These are phyloP conservation scores for Centruroides sculpturatus DNA, from an alignment of 1,140 invertebrate genomes.

Conservation along the genomic window DNA sequence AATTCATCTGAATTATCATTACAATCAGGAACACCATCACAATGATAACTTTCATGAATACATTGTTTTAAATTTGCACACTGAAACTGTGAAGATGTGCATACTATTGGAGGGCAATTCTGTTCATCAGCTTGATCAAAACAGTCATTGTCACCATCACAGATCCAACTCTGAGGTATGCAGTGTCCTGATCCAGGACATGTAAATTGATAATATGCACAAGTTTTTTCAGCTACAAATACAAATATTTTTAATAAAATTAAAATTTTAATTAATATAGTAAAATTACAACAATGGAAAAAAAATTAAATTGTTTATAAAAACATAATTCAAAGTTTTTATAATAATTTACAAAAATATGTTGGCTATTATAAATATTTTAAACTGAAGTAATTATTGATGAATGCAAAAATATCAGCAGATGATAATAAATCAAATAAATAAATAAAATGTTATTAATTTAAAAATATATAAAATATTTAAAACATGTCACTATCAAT, in stretches of 20 bases:
- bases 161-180: conserved; percentile 86
- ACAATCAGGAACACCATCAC: conserved; percentile 79
- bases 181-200: conserved; percentile 89
- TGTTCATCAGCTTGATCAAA: conserved; percentile 95
- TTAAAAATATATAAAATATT: background rate
- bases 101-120: conserved; percentile 87
- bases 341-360: background rate
- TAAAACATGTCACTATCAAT: background rate
- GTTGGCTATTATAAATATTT: background rate
- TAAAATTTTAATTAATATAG: background rate
- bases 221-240: conserved; percentile 58
- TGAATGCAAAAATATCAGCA: background rate
- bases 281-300: too few relatives aligned
- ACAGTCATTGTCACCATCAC: conserved; percentile 84
- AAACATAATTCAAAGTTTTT: too few relatives aligned
- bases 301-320: too few relatives aligned
- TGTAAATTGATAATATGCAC: conserved; percentile 83
- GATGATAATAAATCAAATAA: background rate
- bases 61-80: conserved; percentile 83
- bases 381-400: background rate
- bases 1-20: conserved; percentile 84
- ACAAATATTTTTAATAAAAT: background rate
- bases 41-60: conserved; percentile 82
- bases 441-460: background rate
- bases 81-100: conserved; percentile 81